Evolutionary conservation across 2,888 invertebrate genomes (phyloP), one percentile per base, ranked within the genome.

Genomic region (Drosophila neonasuta): DNA sequence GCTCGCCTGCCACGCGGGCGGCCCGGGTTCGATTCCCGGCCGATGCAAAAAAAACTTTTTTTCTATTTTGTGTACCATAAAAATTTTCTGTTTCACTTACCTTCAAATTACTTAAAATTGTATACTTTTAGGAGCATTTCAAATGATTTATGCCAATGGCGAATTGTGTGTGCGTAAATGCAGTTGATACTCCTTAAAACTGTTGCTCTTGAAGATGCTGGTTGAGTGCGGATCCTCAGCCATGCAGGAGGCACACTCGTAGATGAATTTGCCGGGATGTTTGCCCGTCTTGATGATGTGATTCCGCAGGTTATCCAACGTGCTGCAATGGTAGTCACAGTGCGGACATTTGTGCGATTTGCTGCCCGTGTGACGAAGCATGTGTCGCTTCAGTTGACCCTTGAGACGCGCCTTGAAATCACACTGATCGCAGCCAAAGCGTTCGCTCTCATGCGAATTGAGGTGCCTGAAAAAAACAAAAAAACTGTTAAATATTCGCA

Each of bases 331-430:
- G 82, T 95, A 95, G 29, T 92, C 84, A 89, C 98, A 98, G 89
- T 97, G 94, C 0, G 96, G 96, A 90, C 98, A 98, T 56, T 92
- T 92, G 91, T 95, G 97, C 0, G 97, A 97, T 89, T 96, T 97
- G 34, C 94, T 92, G 3, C 96, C 96, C 4, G 94, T 94, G 89
- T 97, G 97, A 7, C 71, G 63, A 24, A 95, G 92, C 88, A 94
- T 92, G 89, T 98, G 98, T 50, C 97, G 93, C 85, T 94, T 94
- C 79, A 98, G 91, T 88, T 96, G 95, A 29, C 94, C 93, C 7
- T 93, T 91, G 68, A 94, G 92, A 77, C 94, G 93, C 13, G 94
- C 93, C 71, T 92, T 92, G 90, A 96, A 97, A 2, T 92, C 87
- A 85, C 97, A 97, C 9, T 93, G 91, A 30, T 92, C 90, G 88